Percentiles rank a stretch among this genome's conserved stretches.
Conservation (phyloP, 1,140 invertebrate genomes). For the Vanessa tameamea region DNA sequence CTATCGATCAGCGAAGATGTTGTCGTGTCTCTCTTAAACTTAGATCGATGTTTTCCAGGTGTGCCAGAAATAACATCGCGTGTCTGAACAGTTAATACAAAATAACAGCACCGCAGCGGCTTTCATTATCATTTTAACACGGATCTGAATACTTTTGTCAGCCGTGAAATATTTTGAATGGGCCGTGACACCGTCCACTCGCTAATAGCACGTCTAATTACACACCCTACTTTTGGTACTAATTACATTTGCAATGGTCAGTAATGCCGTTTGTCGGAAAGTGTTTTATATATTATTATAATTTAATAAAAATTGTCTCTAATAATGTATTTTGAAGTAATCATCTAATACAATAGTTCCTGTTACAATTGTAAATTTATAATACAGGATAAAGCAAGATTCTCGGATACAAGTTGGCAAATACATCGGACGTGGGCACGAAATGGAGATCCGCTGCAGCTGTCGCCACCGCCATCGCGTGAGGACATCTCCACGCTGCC, state of each 20-base stretch:
- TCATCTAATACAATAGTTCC: neutral
- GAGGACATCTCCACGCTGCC: constrained; percentile 40
- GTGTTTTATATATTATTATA: constrained; percentile 11
- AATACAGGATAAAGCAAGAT: constrained; percentile 80
- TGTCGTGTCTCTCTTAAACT: constrained; percentile 21
- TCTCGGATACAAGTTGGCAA: constrained; percentile 83
- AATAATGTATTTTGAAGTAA: neutral
- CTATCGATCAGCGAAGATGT: constrained; percentile 19
- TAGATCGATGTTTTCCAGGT: constrained; percentile 40
- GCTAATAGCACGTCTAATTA: constrained; percentile 53
- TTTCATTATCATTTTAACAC: constrained; percentile 59
- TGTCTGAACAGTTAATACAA: constrained; percentile 43
- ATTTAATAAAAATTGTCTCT: neutral
- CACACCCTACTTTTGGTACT: constrained; percentile 48
- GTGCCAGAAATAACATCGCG: constrained; percentile 41
- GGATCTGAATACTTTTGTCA: constrained; percentile 61
- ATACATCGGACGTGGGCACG: constrained; percentile 81
- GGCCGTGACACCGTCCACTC: constrained; percentile 38
- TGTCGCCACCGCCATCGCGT: constrained; percentile 54
- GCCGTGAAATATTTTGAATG: constrained; percentile 40
- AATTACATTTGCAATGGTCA: constrained; percentile 55
- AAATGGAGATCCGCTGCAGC: constrained; percentile 61
- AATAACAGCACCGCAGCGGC: constrained; percentile 33
- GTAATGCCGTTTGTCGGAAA: constrained; percentile 15
- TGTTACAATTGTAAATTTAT: neutral